Conservation (phyloP, 2,797 vertebrate genomes). For the Scyliorhinus canicula region DNA sequence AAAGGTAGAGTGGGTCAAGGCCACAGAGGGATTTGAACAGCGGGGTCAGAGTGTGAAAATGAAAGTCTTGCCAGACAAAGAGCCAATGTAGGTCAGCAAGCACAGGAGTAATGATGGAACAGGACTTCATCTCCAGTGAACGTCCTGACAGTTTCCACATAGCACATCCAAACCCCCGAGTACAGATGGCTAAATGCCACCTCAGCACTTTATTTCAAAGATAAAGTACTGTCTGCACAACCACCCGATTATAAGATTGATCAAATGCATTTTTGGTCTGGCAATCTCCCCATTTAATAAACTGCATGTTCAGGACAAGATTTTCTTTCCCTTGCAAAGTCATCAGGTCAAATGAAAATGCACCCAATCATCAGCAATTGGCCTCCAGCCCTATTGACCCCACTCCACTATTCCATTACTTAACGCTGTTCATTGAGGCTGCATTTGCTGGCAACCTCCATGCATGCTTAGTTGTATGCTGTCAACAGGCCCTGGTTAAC, state of each 20-base stretch:
- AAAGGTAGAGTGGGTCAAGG: background rate
- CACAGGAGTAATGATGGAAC: background rate
- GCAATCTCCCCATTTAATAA: conserved; percentile 16
- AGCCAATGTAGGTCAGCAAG: too few relatives aligned
- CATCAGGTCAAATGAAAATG: conserved; percentile 12
- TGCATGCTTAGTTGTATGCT: too few relatives aligned
- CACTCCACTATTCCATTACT: background rate
- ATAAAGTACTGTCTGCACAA: background rate
- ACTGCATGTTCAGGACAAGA: background rate
- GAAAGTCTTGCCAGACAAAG: background rate
- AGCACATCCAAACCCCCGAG: background rate
- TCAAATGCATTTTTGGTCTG: background rate
- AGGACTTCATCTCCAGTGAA: background rate
- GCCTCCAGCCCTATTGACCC: background rate
- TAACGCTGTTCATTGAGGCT: background rate
- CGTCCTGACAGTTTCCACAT: too few relatives aligned
- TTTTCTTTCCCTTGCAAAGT: background rate
- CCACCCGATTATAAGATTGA: background rate
- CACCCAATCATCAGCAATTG: background rate
- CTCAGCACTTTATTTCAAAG: conserved; percentile 7
- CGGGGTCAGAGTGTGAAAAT: background rate
- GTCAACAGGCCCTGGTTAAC: background rate
- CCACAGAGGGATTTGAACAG: background rate
- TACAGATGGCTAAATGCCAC: background rate
- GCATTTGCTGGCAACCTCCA: too few relatives aligned